Base-by-base conservation (phyloP, 2,888 invertebrate genomes). In the Euzophera pinguis region DNA sequence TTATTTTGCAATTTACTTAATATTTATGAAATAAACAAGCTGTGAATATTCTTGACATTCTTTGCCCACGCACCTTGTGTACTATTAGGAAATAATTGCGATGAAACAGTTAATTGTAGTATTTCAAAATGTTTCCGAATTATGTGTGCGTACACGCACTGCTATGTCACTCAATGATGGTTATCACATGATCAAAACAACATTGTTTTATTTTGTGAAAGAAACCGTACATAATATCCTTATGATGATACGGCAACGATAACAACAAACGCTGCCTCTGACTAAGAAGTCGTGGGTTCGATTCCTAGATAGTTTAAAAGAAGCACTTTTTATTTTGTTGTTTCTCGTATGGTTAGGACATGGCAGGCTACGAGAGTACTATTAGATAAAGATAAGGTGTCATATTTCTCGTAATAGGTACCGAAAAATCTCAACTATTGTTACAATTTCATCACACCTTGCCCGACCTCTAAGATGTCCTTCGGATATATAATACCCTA, bases 401-500 rank as follows among this genome's bases (percentile, higher is more conserved):
- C n/a, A 4, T 10, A 29, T 29, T 9, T 17, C 1, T 14, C 8
- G 14, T 38, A 38, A 67, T 64, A 70, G 60, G 59, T 22, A 22
- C 22, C 22, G 56, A 68, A 66, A 67, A 64, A 64, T 55, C 55
- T 55, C 66, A 13, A 38, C 38, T 38, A 37, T 37, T 37, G 61
- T 65, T 69, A 65, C 66, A 64, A 73, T 77, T 78, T 76, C 74
- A 71, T 72, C 70, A 77, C 59, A 63, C 66, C 56, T 63, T 32
- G 10, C 32, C 56, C 59, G 72, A 62, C 77, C 76, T 69, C 68
- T 60, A 58, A 54, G 50, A 57, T 63, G 65, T 65, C 80, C 82
- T 81, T 80, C 77, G 52, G 56, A 61, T 73, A 75, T 73, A 7
- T 32, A 75, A 75, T 73, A 61, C 67, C 70, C 73, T 75, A 75